A percentile compares a stretch with the other conserved stretches of the same genome.
These are phyloP conservation scores for Drosophila nigricruria DNA, from an alignment of 2,888 invertebrate species.

Conservation along the genomic window DNA sequence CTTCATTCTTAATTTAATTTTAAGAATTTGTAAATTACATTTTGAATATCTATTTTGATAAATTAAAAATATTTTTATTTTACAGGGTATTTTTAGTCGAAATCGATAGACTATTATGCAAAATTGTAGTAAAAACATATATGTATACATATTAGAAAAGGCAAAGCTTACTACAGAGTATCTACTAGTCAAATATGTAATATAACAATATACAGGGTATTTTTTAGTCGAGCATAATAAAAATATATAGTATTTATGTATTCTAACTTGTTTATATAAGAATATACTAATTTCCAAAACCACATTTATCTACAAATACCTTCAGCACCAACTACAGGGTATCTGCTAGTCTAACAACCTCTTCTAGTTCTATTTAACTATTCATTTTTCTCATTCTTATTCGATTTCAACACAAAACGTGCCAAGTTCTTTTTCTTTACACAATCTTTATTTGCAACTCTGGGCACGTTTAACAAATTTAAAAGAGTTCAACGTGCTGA, in stretches of 20 bases:
- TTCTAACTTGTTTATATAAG: no score
- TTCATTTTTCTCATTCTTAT: conserved; percentile 41
- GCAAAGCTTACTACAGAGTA: neutral
- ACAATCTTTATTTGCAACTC: conserved; percentile 24
- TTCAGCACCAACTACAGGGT: neutral
- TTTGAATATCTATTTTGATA: no score
- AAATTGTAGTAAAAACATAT: no score
- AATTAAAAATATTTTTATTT: no score
- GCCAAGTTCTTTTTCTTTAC: conserved; percentile 48
- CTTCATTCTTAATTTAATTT: no score
- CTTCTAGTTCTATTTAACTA: conserved; percentile 18
- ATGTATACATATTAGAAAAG: no score
- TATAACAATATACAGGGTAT: neutral
- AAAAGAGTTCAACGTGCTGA: conserved; percentile 63
- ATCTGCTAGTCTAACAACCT: neutral
- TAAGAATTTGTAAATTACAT: no score
- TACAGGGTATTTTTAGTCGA: no score
- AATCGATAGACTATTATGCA: no score
- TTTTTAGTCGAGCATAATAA: neutral
- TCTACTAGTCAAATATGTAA: neutral
- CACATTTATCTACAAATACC: no score
- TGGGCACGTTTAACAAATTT: conserved; percentile 68
- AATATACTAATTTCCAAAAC: rapidly evolving
- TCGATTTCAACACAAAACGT: conserved; percentile 79
- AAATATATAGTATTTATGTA: neutral